A percentile compares a stretch with the other conserved stretches of the same genome.
phyloP scores from a whole-genome alignment of 1,140 invertebrate species.

The Drosophila lini region DNA sequence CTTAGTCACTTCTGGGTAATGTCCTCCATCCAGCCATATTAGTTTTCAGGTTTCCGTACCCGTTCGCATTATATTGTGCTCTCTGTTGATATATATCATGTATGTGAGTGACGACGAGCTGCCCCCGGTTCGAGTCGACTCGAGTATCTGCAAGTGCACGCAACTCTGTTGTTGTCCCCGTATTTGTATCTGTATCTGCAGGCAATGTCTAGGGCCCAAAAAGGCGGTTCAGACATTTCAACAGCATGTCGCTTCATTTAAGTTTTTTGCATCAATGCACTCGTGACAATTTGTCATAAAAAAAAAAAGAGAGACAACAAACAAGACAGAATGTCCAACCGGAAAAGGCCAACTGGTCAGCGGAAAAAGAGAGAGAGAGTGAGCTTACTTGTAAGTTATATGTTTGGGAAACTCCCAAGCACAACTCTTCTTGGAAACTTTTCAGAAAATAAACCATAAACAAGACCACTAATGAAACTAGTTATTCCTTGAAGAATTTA shows the following conservation, averaged over 20 bases:
- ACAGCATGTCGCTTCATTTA: conserved; percentile 82
- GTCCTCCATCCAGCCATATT: conserved; percentile 62
- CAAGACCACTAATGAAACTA: conserved; percentile 5
- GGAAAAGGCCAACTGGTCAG: conserved; percentile 40
- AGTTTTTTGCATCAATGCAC: conserved; percentile 82
- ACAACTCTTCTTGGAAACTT: neutral
- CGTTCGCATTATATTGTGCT: conserved; percentile 62
- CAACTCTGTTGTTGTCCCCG: conserved; percentile 31
- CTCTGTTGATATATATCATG: conserved; percentile 40
- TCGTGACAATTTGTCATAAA: conserved; percentile 82
- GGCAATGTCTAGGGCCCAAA: conserved; percentile 30
- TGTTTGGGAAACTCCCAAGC: conserved; percentile 15
- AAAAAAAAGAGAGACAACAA: conserved; percentile 15
- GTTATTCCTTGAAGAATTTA: conserved; percentile 6
- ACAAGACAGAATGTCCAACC: conserved; percentile 22
- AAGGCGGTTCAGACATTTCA: conserved; percentile 74
- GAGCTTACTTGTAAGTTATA: conserved; percentile 1
- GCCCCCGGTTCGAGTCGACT: conserved; percentile 20
- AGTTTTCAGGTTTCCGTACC: conserved; percentile 61
- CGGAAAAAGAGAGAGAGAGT: neutral
- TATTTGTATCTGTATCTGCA: conserved; percentile 30
- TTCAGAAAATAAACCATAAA: neutral
- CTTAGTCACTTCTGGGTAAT: conserved; percentile 64
- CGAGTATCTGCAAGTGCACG: conserved; percentile 51
- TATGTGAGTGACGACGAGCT: conserved; percentile 36